phyloP scores from a whole-genome alignment of 1,140 invertebrate species.

The Temnothorax longispinosus region DNA sequence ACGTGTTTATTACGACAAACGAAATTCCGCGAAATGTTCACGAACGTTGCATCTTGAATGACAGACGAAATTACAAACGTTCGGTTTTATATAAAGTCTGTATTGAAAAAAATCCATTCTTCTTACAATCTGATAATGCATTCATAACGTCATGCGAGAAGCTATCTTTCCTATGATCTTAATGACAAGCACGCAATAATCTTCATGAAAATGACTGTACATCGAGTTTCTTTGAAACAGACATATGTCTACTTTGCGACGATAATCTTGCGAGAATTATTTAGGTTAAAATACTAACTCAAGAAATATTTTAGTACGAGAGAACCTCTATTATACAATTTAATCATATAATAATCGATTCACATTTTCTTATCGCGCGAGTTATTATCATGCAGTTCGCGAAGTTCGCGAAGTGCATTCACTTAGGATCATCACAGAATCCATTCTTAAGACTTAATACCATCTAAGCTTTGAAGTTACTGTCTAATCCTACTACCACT shows the following conservation, averaged over 20 bases:
- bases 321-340: neutral
- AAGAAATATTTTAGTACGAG: neutral
- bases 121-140: neutral
- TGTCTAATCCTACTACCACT: constrained; percentile 47
- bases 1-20: neutral
- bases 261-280: neutral
- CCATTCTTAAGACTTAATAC: constrained; percentile 58
- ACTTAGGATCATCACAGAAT: constrained; percentile 63
- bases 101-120: neutral
- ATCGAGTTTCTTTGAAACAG: neutral
- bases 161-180: neutral
- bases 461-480: constrained; percentile 64
- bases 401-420: constrained; percentile 55
- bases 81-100: neutral
- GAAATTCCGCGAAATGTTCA: constrained; percentile 18
- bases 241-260: neutral
- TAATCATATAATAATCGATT: constrained; percentile 40
- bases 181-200: neutral
- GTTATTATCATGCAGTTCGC: constrained; percentile 37
- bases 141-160: constrained; percentile 7
- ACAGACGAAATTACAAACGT: neutral
- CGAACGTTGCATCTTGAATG: neutral
- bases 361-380: constrained; percentile 15
- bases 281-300: neutral
- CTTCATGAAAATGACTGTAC: neutral